phyloP scores from a whole-genome alignment of 2,888 invertebrate genomes.

The Thymelicus sylvestris region DNA sequence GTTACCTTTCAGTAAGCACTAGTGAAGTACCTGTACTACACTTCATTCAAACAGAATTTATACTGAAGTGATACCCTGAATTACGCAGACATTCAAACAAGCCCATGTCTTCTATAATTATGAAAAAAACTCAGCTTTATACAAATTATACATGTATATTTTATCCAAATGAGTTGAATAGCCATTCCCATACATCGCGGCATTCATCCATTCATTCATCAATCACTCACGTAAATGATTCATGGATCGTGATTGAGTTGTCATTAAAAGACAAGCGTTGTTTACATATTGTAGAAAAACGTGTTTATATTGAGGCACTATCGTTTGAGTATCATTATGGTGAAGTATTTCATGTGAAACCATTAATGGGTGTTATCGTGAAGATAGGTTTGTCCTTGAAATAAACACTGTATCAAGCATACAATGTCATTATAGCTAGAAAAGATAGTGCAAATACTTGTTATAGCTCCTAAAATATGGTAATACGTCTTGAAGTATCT shows the following conservation, averaged over 20 bases:
- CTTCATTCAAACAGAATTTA: no score
- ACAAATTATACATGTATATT: neutral
- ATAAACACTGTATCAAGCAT: neutral
- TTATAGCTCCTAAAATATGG: no score
- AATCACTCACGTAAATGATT: constrained; percentile 44
- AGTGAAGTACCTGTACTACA: no score
- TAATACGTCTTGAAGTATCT: no score
- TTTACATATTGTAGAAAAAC: constrained; percentile 6
- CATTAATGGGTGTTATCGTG: neutral
- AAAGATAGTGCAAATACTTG: neutral
- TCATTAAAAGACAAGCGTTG: constrained; percentile 26
- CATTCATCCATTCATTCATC: constrained; percentile 44
- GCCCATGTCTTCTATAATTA: no score
- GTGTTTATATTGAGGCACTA: neutral
- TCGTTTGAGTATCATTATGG: constrained; percentile 21
- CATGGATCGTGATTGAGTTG: constrained; percentile 32
- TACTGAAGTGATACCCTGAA: no score
- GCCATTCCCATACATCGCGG: constrained; percentile 21
- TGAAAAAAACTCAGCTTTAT: no score
- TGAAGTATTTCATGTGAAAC: neutral
- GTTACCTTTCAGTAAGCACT: no score
- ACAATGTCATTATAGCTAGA: neutral
- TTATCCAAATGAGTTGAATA: neutral
- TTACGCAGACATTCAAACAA: no score
- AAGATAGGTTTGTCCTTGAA: neutral